A percentile compares a stretch with the other conserved stretches of the same genome.
Evolutionary conservation across 2,888 invertebrate genomes (phyloP).

Genomic region (Antheraea assamensis): DNA sequence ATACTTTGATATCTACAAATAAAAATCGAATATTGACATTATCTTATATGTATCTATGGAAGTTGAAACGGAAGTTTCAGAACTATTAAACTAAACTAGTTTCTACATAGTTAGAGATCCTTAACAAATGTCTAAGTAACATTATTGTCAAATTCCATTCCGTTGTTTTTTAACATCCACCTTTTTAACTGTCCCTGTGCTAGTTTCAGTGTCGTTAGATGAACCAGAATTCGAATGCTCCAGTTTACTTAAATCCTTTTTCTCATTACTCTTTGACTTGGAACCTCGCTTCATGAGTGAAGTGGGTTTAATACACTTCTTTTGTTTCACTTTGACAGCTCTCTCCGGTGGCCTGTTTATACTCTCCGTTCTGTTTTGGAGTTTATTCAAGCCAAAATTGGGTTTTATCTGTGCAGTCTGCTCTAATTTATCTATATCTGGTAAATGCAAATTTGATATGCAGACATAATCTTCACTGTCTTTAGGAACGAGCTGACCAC

Average conservation of each 20-base stretch:
- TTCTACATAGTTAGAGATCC: not conserved
- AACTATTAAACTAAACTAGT: constrained; percentile 2
- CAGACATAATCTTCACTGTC: constrained; percentile 67
- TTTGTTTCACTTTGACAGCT: constrained; percentile 67
- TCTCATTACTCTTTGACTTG: constrained; percentile 52
- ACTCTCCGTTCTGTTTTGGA: constrained; percentile 71
- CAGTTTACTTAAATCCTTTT: constrained; percentile 55
- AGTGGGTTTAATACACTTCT: constrained; percentile 54
- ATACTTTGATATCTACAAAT: not conserved
- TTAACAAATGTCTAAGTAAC: not conserved
- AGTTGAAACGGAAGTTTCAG: not conserved
- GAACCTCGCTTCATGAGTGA: constrained; percentile 56
- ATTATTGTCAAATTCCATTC: constrained; percentile 7
- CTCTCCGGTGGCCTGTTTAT: constrained; percentile 72
- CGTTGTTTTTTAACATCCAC: constrained; percentile 52
- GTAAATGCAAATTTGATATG: constrained; percentile 66
- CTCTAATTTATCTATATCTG: constrained; percentile 59
- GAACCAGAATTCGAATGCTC: constrained; percentile 83
- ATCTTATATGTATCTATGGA: not conserved
- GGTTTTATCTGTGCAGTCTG: constrained; percentile 74
- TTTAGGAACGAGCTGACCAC: constrained; percentile 51
- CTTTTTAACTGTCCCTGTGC: constrained; percentile 75
- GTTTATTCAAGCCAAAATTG: constrained; percentile 69
- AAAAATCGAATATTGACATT: not conserved
- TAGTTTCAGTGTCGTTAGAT: constrained; percentile 79